phyloP scores from a whole-genome alignment of 2,888 invertebrate genomes.

The Heteromurus nitidus region DNA sequence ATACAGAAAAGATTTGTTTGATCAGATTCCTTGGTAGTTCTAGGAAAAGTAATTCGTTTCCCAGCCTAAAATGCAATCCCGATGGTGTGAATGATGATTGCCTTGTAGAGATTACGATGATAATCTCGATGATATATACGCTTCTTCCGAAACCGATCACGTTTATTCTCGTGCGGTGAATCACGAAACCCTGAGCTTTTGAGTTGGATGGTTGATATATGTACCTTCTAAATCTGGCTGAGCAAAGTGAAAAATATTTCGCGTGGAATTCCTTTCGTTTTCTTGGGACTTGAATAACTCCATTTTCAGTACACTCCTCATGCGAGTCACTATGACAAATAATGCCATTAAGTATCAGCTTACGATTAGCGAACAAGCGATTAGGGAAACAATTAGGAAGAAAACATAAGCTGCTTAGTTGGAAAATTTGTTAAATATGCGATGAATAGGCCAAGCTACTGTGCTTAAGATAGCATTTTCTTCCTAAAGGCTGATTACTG shows the following conservation, averaged over 20 bases:
- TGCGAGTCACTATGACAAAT: neutral
- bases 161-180: constrained; percentile 12
- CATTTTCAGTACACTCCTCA: neutral
- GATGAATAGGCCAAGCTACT: too few species aligned
- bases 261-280: constrained; percentile 9
- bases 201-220: too few species aligned
- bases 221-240: constrained; percentile 22
- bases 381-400: too few species aligned
- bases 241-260: constrained; percentile 17
- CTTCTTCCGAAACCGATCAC: constrained; percentile 32
- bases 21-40: too few species aligned
- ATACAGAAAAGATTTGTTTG: too few species aligned
- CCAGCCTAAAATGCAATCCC: too few species aligned
- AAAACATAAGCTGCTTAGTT: too few species aligned
- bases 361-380: too few species aligned
- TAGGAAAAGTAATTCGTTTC: too few species aligned
- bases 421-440: too few species aligned
- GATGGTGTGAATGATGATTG: constrained; percentile 23
- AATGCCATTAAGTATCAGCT: neutral
- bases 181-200: constrained; percentile 29
- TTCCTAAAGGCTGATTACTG: too few species aligned
- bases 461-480: too few species aligned
- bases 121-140: constrained; percentile 45
- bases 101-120: constrained; percentile 24
- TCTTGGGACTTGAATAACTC: neutral